A percentile compares a stretch with the other conserved stretches of the same genome.
phyloP scores from a whole-genome alignment of 2,888 invertebrate genomes.

The Trypoxylon attenuatum region DNA sequence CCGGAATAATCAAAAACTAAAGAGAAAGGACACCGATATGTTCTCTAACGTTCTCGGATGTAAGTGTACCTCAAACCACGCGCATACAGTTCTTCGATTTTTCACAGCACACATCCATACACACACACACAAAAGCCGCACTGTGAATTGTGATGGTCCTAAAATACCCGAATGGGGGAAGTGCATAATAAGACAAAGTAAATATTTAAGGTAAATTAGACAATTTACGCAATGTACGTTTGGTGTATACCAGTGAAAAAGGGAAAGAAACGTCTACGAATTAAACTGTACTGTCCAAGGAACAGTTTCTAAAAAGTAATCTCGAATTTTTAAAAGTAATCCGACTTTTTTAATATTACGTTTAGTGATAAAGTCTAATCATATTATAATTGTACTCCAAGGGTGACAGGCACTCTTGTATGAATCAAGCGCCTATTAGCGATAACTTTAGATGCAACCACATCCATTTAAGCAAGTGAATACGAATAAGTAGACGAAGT shows the following conservation, averaged over 20 bases:
- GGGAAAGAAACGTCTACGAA: constrained; percentile 13
- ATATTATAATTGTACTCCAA: constrained; percentile 58
- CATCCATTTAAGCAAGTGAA: constrained; percentile 52
- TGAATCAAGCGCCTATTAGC: constrained; percentile 63
- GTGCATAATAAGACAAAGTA: constrained; percentile 67
- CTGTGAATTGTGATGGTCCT: constrained; percentile 65
- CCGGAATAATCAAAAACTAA: constrained; percentile 54
- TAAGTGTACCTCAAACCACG: constrained; percentile 42
- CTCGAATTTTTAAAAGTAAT: constrained; percentile 64
- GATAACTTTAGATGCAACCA: constrained; percentile 56
- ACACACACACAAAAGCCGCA: constrained; percentile 29
- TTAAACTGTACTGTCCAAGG: constrained; percentile 54
- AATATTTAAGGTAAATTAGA: constrained; percentile 60
- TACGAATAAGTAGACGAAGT: constrained; percentile 58
- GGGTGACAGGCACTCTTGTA: constrained; percentile 39
- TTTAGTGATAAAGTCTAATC: constrained; percentile 65
- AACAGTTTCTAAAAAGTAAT: constrained; percentile 62
- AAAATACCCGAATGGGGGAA: constrained; percentile 65
- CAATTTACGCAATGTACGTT: constrained; percentile 43
- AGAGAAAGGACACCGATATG: constrained; percentile 36
- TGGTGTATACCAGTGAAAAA: constrained; percentile 65
- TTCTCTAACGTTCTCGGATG: constrained; percentile 42
- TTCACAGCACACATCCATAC: too few relatives aligned
- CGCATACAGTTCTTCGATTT: constrained; percentile 39
- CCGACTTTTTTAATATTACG: constrained; percentile 62